Evolutionary conservation across 2,797 vertebrate genomes (phyloP), one percentile per base, ranked within the genome.

Genomic region (Eulemur albifrons): DNA sequence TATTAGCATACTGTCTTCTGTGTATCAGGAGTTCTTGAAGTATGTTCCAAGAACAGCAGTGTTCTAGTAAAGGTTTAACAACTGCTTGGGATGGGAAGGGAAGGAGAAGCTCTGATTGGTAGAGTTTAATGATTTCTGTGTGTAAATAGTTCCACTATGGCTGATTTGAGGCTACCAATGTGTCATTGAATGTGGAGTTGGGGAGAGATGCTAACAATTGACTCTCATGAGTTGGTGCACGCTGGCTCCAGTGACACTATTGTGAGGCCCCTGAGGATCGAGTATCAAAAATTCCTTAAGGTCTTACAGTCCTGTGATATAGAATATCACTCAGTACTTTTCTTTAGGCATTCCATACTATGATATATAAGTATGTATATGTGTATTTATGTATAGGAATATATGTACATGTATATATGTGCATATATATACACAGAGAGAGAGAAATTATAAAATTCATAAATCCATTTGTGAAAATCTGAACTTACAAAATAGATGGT

Each of bases 401-500:
- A 43, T 81, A 81, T 81, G 25, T 76, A 1, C 50, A 45, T n/a
- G 23, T 61, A 48, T 88, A 17, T 94, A 45, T 76, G 1, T 32
- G 3, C 27, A 23, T 59, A 35, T 23, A 32, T 25, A 40, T 69
- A 54, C 14, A 61, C 27, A 23, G 1, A 86, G 0, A 57, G 18
- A 91, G 32, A 81, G 50, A 82, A n/a, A 45, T 45, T 87, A 48
- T 52, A 79, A 88, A 96, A 92, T 88, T 7, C 23, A 32, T 90
- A 89, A 93, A 67, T 88, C 13, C 65, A 32, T 65, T 63, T 69
- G 32, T 92, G 52, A 94, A 93, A 89, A 69, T 38, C 27, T 91
- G 67, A 86, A 93, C 6, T 79, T 65, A 52, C 21, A 67, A 87
- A 73, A 21, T 50, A 72, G 57, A 63, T 43, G 12, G 54, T 80